A percentile compares a stretch with the other conserved stretches of the same genome.
These are phyloP conservation scores for Rosalia funebris DNA, from an alignment of 2,888 invertebrate species.

Conservation along the genomic window DNA sequence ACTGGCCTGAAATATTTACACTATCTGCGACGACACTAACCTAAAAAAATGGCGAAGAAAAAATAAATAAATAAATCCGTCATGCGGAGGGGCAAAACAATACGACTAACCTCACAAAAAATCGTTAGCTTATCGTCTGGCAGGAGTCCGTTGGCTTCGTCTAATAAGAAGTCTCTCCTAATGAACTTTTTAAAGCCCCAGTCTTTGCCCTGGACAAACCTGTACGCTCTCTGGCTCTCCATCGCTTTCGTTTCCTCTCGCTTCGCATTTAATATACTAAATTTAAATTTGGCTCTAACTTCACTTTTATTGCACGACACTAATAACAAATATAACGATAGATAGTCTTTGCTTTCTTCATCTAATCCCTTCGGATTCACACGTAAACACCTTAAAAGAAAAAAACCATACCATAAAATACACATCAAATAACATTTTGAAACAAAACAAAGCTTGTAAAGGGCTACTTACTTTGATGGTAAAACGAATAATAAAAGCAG, in stretches of 20 bases:
- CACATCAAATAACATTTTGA: too few species aligned
- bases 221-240: slow-evolving; percentile 96
- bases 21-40: slow-evolving; percentile 98
- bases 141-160: slow-evolving; percentile 97
- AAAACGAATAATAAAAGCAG: too few species aligned
- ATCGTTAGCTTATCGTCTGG: slow-evolving; percentile 99
- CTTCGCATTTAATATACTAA: slow-evolving; percentile 99
- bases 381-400: slow-evolving; percentile 85
- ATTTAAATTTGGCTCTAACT: slow-evolving; percentile 99
- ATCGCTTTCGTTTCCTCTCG: slow-evolving; percentile 99
- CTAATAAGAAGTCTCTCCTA: slow-evolving; percentile 96
- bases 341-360: slow-evolving; percentile 99
- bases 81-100: not conserved
- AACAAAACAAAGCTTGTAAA: too few species aligned
- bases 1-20: slow-evolving; percentile 98
- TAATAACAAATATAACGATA: slow-evolving; percentile 97
- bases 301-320: slow-evolving; percentile 99
- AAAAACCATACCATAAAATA: slow-evolving; percentile 25
- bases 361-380: slow-evolving; percentile 99
- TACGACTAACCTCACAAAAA: slow-evolving; percentile 89
- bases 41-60: slow-evolving; percentile 63
- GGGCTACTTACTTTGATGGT: too few species aligned
- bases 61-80: not conserved
- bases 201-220: slow-evolving; percentile 99
- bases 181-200: slow-evolving; percentile 99